Evolutionary conservation across 2,888 invertebrate genomes (phyloP).

Genomic region (Catocala nupta): DNA sequence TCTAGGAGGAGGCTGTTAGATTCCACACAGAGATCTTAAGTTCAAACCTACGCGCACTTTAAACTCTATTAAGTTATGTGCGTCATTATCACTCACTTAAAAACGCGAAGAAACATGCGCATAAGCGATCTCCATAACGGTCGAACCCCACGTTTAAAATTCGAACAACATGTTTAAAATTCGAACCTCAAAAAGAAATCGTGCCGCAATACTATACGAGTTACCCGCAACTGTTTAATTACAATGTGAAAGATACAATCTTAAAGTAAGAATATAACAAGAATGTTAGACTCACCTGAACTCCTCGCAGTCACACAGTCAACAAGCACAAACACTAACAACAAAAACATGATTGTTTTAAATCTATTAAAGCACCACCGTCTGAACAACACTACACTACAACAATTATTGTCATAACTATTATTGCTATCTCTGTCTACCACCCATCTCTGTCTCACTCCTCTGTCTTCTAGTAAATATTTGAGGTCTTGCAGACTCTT

Average conservation of each 20-base stretch:
- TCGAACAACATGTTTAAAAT: no score
- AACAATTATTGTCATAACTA: conserved; percentile 71
- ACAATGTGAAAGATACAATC: background rate
- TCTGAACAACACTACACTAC: conserved; percentile 67
- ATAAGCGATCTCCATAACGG: no score
- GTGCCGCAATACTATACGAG: no score
- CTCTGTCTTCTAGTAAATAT: conserved; percentile 83
- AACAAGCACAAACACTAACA: conserved; percentile 73
- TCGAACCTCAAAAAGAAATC: no score
- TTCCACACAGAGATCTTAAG: no score
- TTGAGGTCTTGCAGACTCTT: conserved; percentile 78
- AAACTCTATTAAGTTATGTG: no score
- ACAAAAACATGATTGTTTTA: conserved; percentile 77
- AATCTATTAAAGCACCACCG: conserved; percentile 78
- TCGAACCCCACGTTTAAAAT: no score
- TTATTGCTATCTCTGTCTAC: conserved; percentile 68
- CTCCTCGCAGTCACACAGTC: conserved; percentile 76
- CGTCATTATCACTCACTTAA: no score
- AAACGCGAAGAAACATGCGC: no score
- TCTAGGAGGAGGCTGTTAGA: no score
- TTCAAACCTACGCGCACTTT: no score
- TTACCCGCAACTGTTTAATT: no score
- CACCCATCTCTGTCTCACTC: conserved; percentile 53
- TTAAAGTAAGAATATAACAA: conserved; percentile 11
- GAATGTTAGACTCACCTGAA: conserved; percentile 73